Evolutionary conservation across 2,888 invertebrate species (phyloP).

Genomic region (Polydrusus pterygomalis): DNA sequence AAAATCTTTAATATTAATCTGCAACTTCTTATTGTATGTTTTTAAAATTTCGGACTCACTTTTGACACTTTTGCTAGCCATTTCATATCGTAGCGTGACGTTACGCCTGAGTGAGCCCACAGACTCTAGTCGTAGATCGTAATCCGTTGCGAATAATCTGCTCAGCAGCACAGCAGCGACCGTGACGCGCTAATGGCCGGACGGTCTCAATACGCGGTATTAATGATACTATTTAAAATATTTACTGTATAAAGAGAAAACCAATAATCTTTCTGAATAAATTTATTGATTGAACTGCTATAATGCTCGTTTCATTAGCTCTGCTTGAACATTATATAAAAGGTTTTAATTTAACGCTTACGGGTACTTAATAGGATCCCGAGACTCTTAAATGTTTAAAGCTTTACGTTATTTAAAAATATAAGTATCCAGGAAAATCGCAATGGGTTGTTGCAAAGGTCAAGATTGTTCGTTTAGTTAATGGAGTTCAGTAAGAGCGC

Average conservation of each 20-base stretch:
- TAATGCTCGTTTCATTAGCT: constrained; percentile 16
- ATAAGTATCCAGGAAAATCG: too few relatives aligned
- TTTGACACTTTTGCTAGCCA: constrained; percentile 15
- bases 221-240: constrained; percentile 35
- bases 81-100: constrained; percentile 22
- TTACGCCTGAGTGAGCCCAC: constrained; percentile 23
- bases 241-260: constrained; percentile 30
- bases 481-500: too few relatives aligned
- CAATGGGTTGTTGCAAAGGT: too few relatives aligned
- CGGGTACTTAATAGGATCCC: background rate
- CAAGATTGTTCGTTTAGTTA: too few relatives aligned
- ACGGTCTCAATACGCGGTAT: constrained; percentile 27
- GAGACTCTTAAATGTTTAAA: too few relatives aligned
- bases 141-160: constrained; percentile 31
- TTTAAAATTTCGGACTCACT: constrained; percentile 8
- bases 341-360: constrained; percentile 17
- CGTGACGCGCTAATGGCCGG: constrained; percentile 27
- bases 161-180: constrained; percentile 26
- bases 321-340: constrained; percentile 17
- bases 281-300: constrained; percentile 23
- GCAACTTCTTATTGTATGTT: background rate
- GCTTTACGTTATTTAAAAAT: too few relatives aligned
- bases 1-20: background rate
- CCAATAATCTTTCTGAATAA: constrained; percentile 30
- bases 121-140: constrained; percentile 22